Evolutionary conservation across 1,140 invertebrate genomes (phyloP).

Genomic region (Pseudomyrmex pallidus): DNA sequence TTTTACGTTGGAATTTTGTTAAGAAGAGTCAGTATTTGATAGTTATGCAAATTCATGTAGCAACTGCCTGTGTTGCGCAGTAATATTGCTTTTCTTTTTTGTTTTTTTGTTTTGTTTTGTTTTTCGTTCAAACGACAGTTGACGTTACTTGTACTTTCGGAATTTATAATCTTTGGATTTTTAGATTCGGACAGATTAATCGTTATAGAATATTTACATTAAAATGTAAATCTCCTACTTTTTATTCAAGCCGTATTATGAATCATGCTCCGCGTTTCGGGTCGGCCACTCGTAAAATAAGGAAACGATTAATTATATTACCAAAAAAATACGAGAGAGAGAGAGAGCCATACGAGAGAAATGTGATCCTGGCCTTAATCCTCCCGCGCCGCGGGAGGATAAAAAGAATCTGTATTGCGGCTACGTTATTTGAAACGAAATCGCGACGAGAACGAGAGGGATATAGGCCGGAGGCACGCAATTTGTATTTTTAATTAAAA

Average conservation of each 20-base stretch:
- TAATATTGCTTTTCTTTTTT: not conserved
- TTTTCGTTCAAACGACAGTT: not conserved
- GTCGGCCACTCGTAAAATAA: not conserved
- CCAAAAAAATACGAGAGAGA: not conserved
- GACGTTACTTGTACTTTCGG: not conserved
- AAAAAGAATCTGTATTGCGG: slow-evolving; percentile 42
- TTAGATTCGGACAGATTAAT: not conserved
- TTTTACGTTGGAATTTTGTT: slow-evolving; percentile 20
- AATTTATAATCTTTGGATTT: slow-evolving; percentile 11
- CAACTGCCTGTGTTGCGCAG: not conserved
- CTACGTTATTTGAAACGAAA: slow-evolving; percentile 38
- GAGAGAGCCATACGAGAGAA: slow-evolving; percentile 22
- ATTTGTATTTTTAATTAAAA: slow-evolving; percentile 63
- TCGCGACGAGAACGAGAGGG: slow-evolving; percentile 3
- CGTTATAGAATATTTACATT: not conserved
- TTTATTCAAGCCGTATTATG: not conserved
- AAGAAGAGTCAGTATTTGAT: not conserved
- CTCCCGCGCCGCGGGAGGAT: slow-evolving; percentile 34
- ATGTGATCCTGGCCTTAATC: slow-evolving; percentile 20
- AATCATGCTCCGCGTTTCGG: not conserved
- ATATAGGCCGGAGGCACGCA: slow-evolving; percentile 23
- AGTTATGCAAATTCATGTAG: slow-evolving; percentile 33
- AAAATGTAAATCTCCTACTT: not conserved
- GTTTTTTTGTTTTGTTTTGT: not conserved
- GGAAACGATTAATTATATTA: slow-evolving; percentile 21